These are phyloP conservation scores for Girardinichthys multiradiatus DNA, from an alignment of 2,113 vertebrate genomes.

Conservation along the genomic window DNA sequence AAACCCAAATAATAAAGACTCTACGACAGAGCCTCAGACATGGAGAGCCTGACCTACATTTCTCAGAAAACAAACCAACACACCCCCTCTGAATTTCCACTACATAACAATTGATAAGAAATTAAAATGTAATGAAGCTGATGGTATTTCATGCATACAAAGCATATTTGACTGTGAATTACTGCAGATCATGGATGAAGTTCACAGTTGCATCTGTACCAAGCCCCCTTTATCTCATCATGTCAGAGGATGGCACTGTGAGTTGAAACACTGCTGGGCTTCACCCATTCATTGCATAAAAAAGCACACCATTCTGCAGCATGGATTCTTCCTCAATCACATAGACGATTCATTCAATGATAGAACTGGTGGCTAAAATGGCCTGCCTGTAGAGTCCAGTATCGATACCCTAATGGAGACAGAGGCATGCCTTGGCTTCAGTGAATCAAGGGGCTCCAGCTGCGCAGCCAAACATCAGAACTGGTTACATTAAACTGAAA, in stretches of 20 bases:
- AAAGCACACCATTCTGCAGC: conserved; percentile 29
- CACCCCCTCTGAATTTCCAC: not conserved
- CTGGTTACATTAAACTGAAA: not conserved
- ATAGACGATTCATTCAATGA: conserved; percentile 39
- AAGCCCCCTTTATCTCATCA: conserved; percentile 31
- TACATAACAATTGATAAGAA: not conserved
- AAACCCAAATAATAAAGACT: conserved; percentile 5
- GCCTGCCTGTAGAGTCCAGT: conserved; percentile 15
- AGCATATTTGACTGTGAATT: not conserved
- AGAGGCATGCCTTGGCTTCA: not conserved
- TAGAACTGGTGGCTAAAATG: conserved; percentile 13
- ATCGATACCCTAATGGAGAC: conserved; percentile 8
- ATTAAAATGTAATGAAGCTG: not conserved
- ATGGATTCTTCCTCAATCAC: conserved; percentile 20
- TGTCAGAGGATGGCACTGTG: not conserved
- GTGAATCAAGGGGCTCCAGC: conserved; percentile 3
- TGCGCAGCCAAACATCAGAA: conserved; percentile 4
- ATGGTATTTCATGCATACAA: not conserved
- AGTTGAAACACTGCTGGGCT: conserved; percentile 11
- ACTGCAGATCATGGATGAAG: not conserved
- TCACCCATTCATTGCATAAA: conserved; percentile 28
- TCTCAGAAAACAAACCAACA: conserved; percentile 26
- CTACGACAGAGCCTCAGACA: conserved; percentile 23
- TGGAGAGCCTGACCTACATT: conserved; percentile 67
- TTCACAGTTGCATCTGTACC: not conserved